A percentile compares a stretch with the other conserved stretches of the same genome.
Evolutionary conservation across 2,797 vertebrate species (phyloP).

Genomic region (Perodicticus potto): DNA sequence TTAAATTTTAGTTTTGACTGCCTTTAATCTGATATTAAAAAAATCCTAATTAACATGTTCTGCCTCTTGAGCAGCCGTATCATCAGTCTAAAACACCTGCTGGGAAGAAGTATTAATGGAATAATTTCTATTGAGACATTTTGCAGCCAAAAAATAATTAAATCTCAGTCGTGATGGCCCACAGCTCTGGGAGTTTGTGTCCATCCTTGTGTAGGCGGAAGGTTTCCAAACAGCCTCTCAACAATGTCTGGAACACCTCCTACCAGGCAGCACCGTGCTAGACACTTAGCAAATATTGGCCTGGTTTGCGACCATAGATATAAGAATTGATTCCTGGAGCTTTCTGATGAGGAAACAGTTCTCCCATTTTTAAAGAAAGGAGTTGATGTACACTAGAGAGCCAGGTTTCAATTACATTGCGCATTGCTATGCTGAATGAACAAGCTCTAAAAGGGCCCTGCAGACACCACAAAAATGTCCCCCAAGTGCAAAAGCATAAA

Average conservation of each 20-base stretch:
- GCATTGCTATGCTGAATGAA: not conserved
- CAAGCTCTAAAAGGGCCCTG: not conserved
- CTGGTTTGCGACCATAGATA: not conserved
- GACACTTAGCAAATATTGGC: not conserved
- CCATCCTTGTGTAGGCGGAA: accelerated
- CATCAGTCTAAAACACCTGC: not conserved
- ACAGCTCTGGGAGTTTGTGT: not conserved
- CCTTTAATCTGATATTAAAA: not conserved
- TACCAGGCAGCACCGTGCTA: not conserved
- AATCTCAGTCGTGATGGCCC: not conserved
- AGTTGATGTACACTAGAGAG: not conserved
- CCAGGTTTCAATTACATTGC: not conserved
- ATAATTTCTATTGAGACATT: conserved; percentile 14
- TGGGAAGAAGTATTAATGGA: not conserved
- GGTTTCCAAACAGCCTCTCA: not conserved
- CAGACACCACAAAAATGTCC: not conserved
- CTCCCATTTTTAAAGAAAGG: not conserved
- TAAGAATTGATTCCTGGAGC: not conserved
- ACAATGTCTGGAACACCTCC: not conserved
- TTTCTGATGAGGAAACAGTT: not conserved
- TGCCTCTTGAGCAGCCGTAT: not conserved
- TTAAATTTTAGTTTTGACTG: not conserved
- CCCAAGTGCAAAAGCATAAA: not conserved
- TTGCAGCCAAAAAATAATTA: not conserved
- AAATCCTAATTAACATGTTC: not conserved